phyloP scores from a whole-genome alignment of 2,888 invertebrate genomes.

The Sicus ferrugineus region DNA sequence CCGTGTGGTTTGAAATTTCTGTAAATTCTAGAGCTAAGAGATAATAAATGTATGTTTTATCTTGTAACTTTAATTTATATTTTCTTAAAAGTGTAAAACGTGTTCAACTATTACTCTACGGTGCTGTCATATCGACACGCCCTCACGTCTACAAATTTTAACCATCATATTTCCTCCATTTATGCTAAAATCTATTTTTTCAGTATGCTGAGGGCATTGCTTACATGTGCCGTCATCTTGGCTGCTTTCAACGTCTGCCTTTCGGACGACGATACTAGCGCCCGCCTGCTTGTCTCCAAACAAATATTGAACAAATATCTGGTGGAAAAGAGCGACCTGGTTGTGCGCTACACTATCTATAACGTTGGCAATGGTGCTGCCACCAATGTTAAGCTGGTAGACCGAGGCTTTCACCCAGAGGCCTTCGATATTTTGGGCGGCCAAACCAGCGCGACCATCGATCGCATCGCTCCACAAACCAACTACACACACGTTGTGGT shows the following conservation, averaged over 20 bases:
- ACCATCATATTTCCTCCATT: too few relatives aligned
- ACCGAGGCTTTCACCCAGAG: conserved; percentile 90
- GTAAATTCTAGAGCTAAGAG: too few relatives aligned
- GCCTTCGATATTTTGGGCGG: conserved; percentile 92
- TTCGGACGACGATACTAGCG: conserved; percentile 73
- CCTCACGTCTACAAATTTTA: too few relatives aligned
- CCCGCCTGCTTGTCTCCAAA: conserved; percentile 88
- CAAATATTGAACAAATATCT: conserved; percentile 94
- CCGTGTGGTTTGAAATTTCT: too few relatives aligned
- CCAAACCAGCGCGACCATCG: conserved; percentile 80
- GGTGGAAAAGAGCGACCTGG: conserved; percentile 95
- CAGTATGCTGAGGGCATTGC: conserved; percentile 51
- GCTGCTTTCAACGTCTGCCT: conserved; percentile 54
- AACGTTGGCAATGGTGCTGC: conserved; percentile 94
- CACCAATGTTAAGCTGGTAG: conserved; percentile 82
- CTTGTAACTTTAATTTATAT: too few relatives aligned
- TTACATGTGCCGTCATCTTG: conserved; percentile 50
- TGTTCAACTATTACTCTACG: too few relatives aligned
- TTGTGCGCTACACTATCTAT: conserved; percentile 92
- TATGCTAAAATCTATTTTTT: conserved; percentile 25
- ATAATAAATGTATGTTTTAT: too few relatives aligned
- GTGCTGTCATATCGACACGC: too few relatives aligned
- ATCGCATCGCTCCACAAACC: conserved; percentile 89
- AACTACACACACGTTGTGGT: conserved; percentile 95
- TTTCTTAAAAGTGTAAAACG: too few relatives aligned